Conservation (phyloP, 2,113 vertebrate genomes). For the Orthonyx spaldingii region DNA sequence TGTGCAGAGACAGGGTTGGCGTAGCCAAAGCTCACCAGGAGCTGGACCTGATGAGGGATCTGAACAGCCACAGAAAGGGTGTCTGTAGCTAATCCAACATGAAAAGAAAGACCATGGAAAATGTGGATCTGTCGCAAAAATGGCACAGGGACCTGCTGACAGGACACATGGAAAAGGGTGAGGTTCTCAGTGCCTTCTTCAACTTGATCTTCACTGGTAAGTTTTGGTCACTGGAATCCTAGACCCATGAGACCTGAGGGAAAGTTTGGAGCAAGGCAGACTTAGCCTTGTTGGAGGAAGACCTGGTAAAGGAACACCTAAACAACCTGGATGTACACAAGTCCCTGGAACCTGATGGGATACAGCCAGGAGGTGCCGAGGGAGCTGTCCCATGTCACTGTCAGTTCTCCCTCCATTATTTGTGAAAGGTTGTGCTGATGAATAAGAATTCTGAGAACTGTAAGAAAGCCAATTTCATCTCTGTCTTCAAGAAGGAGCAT, state of each 20-base stretch:
- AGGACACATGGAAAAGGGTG: fast-evolving
- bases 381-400: neutral
- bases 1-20: neutral
- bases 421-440: neutral
- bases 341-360: neutral
- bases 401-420: neutral
- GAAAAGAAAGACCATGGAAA: neutral
- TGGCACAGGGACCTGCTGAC: neutral
- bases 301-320: neutral
- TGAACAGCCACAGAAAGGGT: neutral
- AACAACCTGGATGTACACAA: neutral
- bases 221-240: neutral
- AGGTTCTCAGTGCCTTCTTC: neutral
- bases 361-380: neutral
- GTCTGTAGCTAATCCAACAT: neutral
- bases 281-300: neutral
- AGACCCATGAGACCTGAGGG: neutral
- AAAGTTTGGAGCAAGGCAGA: neutral
- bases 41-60: fast-evolving
- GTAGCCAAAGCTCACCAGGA: neutral
- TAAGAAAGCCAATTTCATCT: neutral
- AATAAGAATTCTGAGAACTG: neutral
- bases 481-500: neutral
- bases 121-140: neutral
- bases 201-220: neutral